phyloP scores from a whole-genome alignment of 2,113 vertebrate species.

The Setophaga kirtlandii region DNA sequence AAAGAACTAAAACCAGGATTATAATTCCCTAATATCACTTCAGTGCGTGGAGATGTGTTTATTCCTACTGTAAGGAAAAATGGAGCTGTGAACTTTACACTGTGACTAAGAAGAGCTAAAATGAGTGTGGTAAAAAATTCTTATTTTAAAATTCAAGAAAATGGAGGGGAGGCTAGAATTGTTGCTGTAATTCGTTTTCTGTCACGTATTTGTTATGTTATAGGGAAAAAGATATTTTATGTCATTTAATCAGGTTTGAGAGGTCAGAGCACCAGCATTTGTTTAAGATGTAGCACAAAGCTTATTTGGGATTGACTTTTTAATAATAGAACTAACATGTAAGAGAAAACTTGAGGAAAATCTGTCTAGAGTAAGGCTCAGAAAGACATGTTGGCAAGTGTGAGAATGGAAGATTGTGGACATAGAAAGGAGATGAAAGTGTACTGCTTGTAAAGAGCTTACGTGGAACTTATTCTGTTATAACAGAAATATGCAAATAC shows the following conservation, averaged over 20 bases:
- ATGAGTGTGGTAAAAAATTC: accelerated
- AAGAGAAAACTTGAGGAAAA: neutral
- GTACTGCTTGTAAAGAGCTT: neutral
- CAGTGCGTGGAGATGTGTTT: neutral
- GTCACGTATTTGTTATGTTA: neutral
- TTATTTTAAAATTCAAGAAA: neutral
- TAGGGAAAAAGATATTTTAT: neutral
- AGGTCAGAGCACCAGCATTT: neutral
- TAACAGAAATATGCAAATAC: neutral
- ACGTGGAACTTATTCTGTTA: neutral
- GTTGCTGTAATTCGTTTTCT: neutral
- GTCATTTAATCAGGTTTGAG: neutral
- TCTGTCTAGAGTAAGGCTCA: neutral
- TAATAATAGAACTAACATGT: neutral
- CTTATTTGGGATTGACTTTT: neutral
- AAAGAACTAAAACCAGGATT: neutral
- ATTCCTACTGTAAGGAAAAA: neutral
- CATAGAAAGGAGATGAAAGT: neutral
- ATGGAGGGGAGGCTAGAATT: neutral
- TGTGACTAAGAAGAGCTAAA: neutral
- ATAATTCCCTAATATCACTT: neutral
- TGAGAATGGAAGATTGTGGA: neutral
- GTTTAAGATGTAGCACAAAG: neutral
- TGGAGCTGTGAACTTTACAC: neutral
- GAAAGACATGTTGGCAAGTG: accelerated